phyloP scores from a whole-genome alignment of 2,888 invertebrate species.

The Drosophila koepferae region DNA sequence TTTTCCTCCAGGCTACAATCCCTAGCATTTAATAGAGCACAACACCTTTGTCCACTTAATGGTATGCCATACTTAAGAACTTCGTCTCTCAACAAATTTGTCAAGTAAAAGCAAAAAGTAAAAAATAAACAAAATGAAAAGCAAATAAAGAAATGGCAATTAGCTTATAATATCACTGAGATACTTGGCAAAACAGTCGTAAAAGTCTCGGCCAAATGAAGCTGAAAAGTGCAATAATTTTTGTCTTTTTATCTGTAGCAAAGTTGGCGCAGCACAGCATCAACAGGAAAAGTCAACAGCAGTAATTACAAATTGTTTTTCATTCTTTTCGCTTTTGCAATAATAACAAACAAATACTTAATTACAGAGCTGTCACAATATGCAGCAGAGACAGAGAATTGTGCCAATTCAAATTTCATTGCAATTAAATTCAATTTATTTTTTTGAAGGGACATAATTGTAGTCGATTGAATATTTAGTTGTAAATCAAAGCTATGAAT shows the following conservation, averaged over 20 bases:
- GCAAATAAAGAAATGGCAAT: constrained; percentile 36
- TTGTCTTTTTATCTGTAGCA: constrained; percentile 46
- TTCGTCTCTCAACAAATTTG: constrained; percentile 5
- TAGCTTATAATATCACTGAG: constrained; percentile 38
- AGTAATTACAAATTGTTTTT: constrained; percentile 46
- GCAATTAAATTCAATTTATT: background rate
- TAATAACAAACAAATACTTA: constrained; percentile 39
- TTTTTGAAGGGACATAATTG: background rate
- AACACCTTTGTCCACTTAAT: constrained; percentile 37
- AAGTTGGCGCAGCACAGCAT: constrained; percentile 25
- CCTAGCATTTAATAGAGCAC: background rate
- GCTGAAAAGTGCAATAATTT: constrained; percentile 59
- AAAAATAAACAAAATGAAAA: background rate
- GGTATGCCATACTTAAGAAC: constrained; percentile 19
- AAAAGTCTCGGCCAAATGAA: constrained; percentile 42
- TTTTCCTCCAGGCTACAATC: background rate
- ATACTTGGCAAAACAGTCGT: constrained; percentile 50
- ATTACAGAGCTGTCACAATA: constrained; percentile 29
- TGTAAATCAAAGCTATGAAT: too few relatives aligned
- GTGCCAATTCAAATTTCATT: constrained; percentile 26
- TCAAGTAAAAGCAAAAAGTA: constrained; percentile 14
- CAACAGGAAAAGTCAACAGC: constrained; percentile 24
- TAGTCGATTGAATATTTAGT: background rate
- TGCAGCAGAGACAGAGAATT: constrained; percentile 9
- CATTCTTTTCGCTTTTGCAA: constrained; percentile 6